Evolutionary conservation across 2,888 invertebrate species (phyloP).

Genomic region (Saturnia japonica): DNA sequence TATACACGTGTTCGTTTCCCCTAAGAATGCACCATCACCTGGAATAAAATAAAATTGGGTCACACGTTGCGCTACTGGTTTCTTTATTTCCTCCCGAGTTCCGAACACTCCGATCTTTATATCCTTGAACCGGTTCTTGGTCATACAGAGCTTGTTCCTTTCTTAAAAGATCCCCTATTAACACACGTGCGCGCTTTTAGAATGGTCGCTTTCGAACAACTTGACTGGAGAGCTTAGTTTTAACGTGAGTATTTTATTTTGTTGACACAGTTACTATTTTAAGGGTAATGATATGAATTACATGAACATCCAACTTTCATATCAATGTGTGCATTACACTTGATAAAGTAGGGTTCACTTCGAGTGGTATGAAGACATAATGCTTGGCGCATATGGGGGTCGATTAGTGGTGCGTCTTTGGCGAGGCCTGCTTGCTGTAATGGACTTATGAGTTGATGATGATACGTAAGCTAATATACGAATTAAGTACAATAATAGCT

Average conservation of each 20-base stretch:
- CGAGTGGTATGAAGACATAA: background rate
- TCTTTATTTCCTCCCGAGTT: constrained; percentile 41
- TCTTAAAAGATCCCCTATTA: constrained; percentile 53
- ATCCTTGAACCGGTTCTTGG: constrained; percentile 50
- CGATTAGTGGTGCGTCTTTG: background rate
- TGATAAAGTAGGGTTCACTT: background rate
- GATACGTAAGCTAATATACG: background rate
- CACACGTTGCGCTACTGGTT: constrained; percentile 67
- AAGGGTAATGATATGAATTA: background rate
- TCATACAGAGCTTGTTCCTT: constrained; percentile 51
- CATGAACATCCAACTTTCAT: background rate
- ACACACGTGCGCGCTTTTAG: constrained; percentile 69
- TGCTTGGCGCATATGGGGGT: too few relatives aligned
- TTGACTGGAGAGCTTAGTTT: constrained; percentile 44
- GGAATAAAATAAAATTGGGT: constrained; percentile 67
- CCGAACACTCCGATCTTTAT: constrained; percentile 36
- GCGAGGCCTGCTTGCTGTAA: too few relatives aligned
- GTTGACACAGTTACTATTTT: constrained; percentile 9
- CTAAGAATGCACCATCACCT: constrained; percentile 74
- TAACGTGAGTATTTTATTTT: constrained; percentile 20
- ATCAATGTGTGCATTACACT: background rate
- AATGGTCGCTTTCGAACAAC: constrained; percentile 44
- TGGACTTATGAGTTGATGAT: too few relatives aligned
- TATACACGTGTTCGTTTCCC: constrained; percentile 41
- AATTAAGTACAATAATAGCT: too few relatives aligned